These are phyloP conservation scores for Oceanites oceanicus DNA, from an alignment of 2,113 vertebrate species.

Conservation along the genomic window DNA sequence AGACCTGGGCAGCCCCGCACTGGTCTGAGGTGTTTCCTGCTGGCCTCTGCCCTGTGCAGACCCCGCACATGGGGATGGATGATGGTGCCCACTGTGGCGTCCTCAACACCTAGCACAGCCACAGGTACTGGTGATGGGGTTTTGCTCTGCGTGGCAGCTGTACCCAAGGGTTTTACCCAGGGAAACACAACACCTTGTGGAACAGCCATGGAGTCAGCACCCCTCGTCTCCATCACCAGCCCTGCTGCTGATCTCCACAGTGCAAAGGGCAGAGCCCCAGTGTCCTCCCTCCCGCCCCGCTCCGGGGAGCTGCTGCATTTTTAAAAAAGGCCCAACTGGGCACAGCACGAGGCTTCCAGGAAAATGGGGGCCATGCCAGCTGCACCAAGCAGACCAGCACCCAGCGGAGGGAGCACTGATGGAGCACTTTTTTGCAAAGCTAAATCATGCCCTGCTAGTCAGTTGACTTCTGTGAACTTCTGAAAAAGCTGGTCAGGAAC, in stretches of 20 bases:
- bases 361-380: neutral
- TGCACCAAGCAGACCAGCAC: fast-evolving
- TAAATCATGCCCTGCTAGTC: neutral
- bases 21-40: neutral
- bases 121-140: neutral
- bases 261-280: neutral
- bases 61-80: neutral
- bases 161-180: neutral
- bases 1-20: neutral
- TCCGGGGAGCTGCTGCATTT: neutral
- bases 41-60: neutral
- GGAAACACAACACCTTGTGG: neutral
- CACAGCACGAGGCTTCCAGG: neutral
- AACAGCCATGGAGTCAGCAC: neutral
- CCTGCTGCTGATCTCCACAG: neutral
- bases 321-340: neutral
- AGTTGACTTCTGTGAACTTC: neutral
- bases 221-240: neutral
- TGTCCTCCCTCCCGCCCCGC: neutral
- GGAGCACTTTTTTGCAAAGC: neutral
- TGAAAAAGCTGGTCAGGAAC: neutral
- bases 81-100: fast-evolving
- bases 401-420: neutral
- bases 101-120: neutral
- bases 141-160: neutral